phyloP scores from a whole-genome alignment of 2,797 vertebrate species.

The Eurystomus glaucurus region DNA sequence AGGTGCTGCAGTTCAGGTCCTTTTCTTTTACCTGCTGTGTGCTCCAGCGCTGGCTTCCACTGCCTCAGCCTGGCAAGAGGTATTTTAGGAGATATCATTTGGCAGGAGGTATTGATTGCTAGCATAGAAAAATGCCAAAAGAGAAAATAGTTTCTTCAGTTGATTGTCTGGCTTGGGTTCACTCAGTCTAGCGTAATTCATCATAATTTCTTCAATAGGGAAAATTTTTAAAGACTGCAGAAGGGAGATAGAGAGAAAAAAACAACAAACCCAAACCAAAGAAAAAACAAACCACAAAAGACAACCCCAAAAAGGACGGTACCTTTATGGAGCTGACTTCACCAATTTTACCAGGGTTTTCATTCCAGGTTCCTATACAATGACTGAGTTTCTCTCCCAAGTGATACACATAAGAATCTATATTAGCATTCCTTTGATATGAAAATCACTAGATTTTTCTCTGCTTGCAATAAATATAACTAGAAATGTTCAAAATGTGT shows the following conservation, averaged over 20 bases:
- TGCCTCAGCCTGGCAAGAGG: not conserved
- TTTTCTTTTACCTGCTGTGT: not conserved
- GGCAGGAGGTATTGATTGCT: not conserved
- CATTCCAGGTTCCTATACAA: accelerated
- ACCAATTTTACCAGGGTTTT: not conserved
- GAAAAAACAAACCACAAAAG: not conserved
- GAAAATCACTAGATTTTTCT: not conserved
- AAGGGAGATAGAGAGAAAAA: not conserved
- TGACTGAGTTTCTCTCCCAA: not conserved
- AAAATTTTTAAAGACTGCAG: not conserved
- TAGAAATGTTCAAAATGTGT: not conserved
- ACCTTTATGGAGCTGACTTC: not conserved
- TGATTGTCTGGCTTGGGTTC: not conserved
- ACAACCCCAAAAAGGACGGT: not conserved
- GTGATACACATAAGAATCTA: not conserved
- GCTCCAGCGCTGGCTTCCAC: not conserved
- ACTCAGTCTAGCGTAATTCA: not conserved
- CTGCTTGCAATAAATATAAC: not conserved
- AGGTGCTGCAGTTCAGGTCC: not conserved
- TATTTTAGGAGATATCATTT: not conserved
- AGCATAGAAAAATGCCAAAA: not conserved
- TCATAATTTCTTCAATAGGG: not conserved
- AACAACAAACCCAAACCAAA: not conserved
- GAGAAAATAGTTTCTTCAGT: not conserved
- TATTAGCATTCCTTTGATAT: not conserved